Base-by-base conservation (phyloP, 1,140 invertebrate species). In the Adelges cooleyi region DNA sequence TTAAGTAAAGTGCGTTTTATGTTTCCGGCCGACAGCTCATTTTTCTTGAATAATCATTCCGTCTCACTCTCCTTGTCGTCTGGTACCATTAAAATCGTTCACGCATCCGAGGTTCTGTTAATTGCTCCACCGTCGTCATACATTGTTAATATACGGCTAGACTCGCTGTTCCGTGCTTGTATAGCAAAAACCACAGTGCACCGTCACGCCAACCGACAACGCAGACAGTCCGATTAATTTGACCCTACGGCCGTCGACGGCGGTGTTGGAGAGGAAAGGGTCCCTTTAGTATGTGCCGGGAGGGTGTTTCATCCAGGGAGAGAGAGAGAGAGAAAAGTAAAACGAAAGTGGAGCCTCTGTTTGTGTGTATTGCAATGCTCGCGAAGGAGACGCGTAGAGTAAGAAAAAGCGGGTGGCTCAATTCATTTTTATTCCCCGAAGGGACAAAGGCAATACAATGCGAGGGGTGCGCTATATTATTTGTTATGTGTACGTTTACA, bases 401-500 rank as follows among this genome's bases (percentile, higher is more conserved):
- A 9, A 33, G 54, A 20, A 15, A 46, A 40, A 11, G 46, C 54
- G 42, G 56, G 56, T 46, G 56, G 42, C 27, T 46, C 56, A 62
- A 62, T 62, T 62, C 56, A 48, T 62, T 62, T 62, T 48, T 62
- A 40, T 40, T 59, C 56, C 56, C 56, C 42, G 15, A 13, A 33
- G 56, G 56, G 56, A 46, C 27, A 40, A 18, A 13, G 9, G 17
- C 17, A 18, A 48, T 15, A 62, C n/a, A 44, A 44, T 27, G 10
- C 1, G 56, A 62, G 42, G 56, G 56, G 56, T 62, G 56, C 29
- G 44, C 56, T 46, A 25, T 59, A 42, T 62, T 48, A 62, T 62
- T 62, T 25, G 56, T 62, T 46, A 42, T 29, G 56, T 48, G 42
- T 56, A 27, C 53, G 10, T 54, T 44, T 40, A n/a, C 15, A 46